These are phyloP conservation scores for Actinostola sp. DNA, from an alignment of 92 coral and sea anemone genomes.

Conservation along the genomic window DNA sequence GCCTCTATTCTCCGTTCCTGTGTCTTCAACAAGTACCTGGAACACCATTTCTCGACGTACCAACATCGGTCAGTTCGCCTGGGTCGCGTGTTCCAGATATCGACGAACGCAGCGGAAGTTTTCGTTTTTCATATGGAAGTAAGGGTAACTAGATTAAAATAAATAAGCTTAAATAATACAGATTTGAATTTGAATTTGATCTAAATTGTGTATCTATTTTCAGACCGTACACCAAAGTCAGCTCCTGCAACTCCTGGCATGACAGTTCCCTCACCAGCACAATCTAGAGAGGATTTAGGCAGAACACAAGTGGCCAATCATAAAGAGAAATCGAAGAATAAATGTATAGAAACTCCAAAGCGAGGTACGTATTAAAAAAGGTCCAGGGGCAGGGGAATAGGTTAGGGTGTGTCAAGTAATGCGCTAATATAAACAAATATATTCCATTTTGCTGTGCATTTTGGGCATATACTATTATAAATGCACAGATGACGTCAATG, in stretches of 20 bases:
- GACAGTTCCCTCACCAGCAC: constrained; percentile 39
- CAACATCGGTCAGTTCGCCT: constrained; percentile 41
- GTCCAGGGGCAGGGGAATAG: too few species aligned
- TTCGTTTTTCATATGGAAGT: constrained; percentile 17
- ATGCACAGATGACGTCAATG: too few species aligned
- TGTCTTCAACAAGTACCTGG: constrained; percentile 61
- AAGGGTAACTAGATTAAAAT: too few species aligned
- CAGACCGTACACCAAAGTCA: constrained; percentile 31
- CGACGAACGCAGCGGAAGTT: constrained; percentile 24
- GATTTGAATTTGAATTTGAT: background rate
- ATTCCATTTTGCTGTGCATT: too few species aligned
- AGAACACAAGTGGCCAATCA: background rate
- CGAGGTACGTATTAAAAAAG: background rate
- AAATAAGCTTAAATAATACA: background rate
- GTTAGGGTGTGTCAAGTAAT: too few species aligned
- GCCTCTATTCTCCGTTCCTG: constrained; percentile 34
- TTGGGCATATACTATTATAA: too few species aligned
- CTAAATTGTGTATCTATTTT: background rate
- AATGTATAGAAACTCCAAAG: constrained; percentile 6
- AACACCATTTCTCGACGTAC: constrained; percentile 47
- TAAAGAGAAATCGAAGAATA: background rate
- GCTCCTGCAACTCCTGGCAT: constrained; percentile 44
- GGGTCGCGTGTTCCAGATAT: constrained; percentile 60
- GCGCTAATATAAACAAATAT: too few species aligned
- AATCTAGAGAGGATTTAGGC: background rate